phyloP scores from a whole-genome alignment of 2,113 vertebrate genomes.

The Misgurnus mizolepis region DNA sequence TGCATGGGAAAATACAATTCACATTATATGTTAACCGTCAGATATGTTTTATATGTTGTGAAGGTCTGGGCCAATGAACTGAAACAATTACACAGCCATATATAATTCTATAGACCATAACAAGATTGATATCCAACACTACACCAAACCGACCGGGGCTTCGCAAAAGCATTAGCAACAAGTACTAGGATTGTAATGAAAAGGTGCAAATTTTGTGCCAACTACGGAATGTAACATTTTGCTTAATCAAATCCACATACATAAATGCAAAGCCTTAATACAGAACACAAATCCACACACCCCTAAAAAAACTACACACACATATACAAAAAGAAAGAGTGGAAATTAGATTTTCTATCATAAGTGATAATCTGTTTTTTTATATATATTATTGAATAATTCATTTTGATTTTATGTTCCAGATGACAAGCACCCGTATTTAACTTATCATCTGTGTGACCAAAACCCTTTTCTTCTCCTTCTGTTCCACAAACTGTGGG shows the following conservation, averaged over 20 bases:
- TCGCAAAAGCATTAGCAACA: conserved; percentile 49
- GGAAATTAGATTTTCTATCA: background rate
- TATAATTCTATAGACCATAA: conserved; percentile 36
- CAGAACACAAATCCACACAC: conserved; percentile 30
- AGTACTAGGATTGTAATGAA: conserved; percentile 35
- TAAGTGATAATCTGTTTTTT: too few species aligned
- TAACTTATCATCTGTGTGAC: background rate
- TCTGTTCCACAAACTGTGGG: conserved; percentile 47
- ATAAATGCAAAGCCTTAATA: conserved; percentile 3
- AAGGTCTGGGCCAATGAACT: conserved; percentile 54
- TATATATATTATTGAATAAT: too few species aligned
- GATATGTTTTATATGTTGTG: background rate
- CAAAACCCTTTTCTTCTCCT: background rate
- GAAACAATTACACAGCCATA: conserved; percentile 48
- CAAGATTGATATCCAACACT: conserved; percentile 6
- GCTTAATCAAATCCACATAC: background rate
- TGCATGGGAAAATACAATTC: conserved; percentile 9
- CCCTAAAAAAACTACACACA: conserved; percentile 23
- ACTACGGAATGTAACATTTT: background rate
- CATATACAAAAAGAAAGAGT: background rate
- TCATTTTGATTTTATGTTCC: background rate
- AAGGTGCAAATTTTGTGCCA: background rate
- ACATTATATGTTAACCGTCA: background rate
- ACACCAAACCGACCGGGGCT: conserved; percentile 18
- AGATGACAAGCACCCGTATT: background rate